Conservation (phyloP, 2,797 vertebrate species). For the Zonotrichia albicollis region DNA sequence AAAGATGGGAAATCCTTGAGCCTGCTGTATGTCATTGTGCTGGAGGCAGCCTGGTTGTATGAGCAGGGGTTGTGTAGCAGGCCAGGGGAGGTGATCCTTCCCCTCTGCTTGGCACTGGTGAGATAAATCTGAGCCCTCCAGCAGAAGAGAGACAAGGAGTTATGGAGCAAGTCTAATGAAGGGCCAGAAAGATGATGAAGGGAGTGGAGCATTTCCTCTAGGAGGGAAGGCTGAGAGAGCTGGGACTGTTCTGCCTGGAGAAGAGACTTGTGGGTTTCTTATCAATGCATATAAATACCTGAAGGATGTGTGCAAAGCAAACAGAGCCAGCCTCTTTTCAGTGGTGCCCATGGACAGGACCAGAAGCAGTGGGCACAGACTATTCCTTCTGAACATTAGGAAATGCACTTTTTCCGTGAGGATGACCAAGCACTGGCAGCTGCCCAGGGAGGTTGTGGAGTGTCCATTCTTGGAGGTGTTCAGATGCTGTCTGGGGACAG, state of each 20-base stretch:
- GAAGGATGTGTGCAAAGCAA: neutral
- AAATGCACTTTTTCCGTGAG: neutral
- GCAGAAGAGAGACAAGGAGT: neutral
- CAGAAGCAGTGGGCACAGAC: neutral
- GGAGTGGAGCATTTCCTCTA: neutral
- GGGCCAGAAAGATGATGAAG: neutral
- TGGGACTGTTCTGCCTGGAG: neutral
- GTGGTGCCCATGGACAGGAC: neutral
- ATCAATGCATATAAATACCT: neutral
- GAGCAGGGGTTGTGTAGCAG: neutral
- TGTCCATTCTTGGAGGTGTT: neutral
- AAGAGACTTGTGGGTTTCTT: neutral
- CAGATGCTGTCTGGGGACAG: neutral
- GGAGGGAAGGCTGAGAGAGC: neutral
- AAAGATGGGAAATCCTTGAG: neutral
- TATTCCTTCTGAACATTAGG: neutral
- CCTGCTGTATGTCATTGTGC: accelerated
- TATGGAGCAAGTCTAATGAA: neutral
- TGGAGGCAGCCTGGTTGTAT: neutral
- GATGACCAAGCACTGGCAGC: neutral
- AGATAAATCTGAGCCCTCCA: neutral
- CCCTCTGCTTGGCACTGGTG: neutral
- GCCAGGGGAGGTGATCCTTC: neutral
- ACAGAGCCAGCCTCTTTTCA: neutral
- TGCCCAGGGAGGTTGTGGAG: neutral